Conservation (phyloP, 2,888 invertebrate species). For the Mellilla xanthometata region DNA sequence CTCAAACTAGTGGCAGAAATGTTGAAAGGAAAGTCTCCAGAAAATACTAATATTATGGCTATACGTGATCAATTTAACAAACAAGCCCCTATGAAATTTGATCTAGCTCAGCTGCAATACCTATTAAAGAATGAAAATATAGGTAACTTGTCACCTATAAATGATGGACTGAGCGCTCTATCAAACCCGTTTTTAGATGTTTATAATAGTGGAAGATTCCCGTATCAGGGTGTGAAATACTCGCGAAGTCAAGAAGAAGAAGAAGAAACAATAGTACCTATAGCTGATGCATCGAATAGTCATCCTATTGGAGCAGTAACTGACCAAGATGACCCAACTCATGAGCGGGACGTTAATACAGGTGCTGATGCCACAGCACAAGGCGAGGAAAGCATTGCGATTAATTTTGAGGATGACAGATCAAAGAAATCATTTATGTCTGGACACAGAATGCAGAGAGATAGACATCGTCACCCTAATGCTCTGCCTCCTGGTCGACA, state of each 20-base stretch:
- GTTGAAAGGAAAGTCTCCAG: conserved; percentile 67
- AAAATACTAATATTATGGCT: conserved; percentile 57
- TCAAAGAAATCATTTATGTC: conserved; percentile 48
- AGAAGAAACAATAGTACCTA: conserved; percentile 68
- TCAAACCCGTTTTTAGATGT: conserved; percentile 61
- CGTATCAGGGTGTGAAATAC: conserved; percentile 72
- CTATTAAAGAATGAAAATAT: conserved; percentile 63
- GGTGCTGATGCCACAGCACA: conserved; percentile 52
- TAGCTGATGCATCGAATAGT: conserved; percentile 65
- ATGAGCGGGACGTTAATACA: conserved; percentile 49
- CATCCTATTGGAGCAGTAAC: conserved; percentile 77
- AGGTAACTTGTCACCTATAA: conserved; percentile 44
- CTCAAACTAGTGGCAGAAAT: conserved; percentile 73
- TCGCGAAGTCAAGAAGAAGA: conserved; percentile 77
- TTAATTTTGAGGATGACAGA: conserved; percentile 49
- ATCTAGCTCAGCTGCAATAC: conserved; percentile 64
- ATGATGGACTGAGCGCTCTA: conserved; percentile 51
- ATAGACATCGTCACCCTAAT: conserved; percentile 60
- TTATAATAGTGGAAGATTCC: conserved; percentile 57
- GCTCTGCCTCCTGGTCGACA: conserved; percentile 49
- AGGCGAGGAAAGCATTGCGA: conserved; percentile 45
- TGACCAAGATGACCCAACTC: conserved; percentile 62
- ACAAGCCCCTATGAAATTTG: conserved; percentile 57
- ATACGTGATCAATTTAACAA: conserved; percentile 60
- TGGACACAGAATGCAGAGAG: conserved; percentile 43